phyloP scores from a whole-genome alignment of 2,888 invertebrate genomes.

The Limnephilus marmoratus region DNA sequence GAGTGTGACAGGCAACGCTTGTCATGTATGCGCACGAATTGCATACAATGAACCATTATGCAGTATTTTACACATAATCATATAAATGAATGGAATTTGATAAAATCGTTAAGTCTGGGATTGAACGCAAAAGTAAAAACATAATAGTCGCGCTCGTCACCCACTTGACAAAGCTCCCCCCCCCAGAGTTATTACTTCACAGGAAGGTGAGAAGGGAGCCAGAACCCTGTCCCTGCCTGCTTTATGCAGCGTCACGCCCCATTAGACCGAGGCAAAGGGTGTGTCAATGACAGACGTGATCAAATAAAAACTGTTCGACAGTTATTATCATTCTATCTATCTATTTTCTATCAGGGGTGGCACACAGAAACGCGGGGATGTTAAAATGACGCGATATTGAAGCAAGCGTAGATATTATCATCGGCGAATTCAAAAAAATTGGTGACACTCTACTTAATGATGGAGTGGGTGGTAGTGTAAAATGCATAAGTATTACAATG shows the following conservation, averaged over 20 bases:
- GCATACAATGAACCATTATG: background rate
- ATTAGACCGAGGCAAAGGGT: conserved; percentile 25
- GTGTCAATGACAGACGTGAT: conserved; percentile 29
- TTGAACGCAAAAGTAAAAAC: background rate
- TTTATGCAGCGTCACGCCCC: conserved; percentile 42
- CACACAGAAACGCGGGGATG: background rate
- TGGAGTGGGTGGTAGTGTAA: background rate
- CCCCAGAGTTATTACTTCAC: background rate
- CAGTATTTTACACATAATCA: background rate
- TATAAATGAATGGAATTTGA: background rate
- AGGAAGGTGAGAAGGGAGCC: background rate
- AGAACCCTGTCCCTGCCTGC: background rate
- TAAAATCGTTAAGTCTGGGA: background rate
- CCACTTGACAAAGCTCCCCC: conserved; percentile 17
- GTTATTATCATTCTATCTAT: conserved; percentile 20
- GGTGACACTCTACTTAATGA: background rate
- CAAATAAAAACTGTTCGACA: conserved; percentile 30
- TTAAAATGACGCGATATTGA: background rate
- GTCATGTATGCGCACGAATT: background rate
- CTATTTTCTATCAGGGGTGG: background rate
- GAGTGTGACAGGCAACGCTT: background rate
- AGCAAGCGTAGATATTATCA: background rate
- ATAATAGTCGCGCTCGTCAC: background rate
- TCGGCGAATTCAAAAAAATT: background rate
- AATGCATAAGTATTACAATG: background rate